These are phyloP conservation scores for Rhynchonema sp. DNA, from an alignment of 2,888 invertebrate genomes.

Conservation along the genomic window DNA sequence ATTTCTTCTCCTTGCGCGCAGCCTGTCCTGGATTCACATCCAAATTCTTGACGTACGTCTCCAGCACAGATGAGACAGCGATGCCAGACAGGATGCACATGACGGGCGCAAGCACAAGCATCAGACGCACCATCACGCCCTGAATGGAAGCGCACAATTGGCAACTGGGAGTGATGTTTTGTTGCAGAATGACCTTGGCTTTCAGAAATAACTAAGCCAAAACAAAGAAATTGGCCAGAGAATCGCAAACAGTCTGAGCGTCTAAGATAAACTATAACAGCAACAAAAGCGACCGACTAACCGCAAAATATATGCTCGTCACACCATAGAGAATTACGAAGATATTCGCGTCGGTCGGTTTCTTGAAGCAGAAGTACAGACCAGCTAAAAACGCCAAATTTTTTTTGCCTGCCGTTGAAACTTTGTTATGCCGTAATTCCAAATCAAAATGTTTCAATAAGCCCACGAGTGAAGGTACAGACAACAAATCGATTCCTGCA, in stretches of 20 bases:
- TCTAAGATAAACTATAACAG: too few species aligned
- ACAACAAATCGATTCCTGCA: not conserved
- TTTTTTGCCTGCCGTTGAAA: not conserved
- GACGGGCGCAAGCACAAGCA: slow-evolving; percentile 89
- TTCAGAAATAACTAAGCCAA: not conserved
- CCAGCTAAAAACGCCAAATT: slow-evolving; percentile 45
- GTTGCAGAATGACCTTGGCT: not conserved
- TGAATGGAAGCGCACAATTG: too few species aligned
- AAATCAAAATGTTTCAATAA: too few species aligned
- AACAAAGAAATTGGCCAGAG: not conserved
- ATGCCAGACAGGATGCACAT: slow-evolving; percentile 87
- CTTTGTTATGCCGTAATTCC: not conserved
- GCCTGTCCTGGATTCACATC: slow-evolving; percentile 29
- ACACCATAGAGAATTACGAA: slow-evolving; percentile 92
- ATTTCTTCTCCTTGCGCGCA: slow-evolving; percentile 8
- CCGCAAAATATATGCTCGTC: slow-evolving; percentile 92
- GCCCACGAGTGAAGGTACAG: too few species aligned
- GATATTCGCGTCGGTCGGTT: slow-evolving; percentile 81
- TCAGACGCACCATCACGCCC: slow-evolving; percentile 97
- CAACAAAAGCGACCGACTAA: slow-evolving; percentile 30
- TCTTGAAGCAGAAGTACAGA: slow-evolving; percentile 84
- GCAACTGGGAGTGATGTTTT: not conserved
- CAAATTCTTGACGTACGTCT: slow-evolving; percentile 64
- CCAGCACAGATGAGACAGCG: slow-evolving; percentile 62
- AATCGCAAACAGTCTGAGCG: too few species aligned